phyloP scores from a whole-genome alignment of 1,140 invertebrate species.

The Venturia canescens region DNA sequence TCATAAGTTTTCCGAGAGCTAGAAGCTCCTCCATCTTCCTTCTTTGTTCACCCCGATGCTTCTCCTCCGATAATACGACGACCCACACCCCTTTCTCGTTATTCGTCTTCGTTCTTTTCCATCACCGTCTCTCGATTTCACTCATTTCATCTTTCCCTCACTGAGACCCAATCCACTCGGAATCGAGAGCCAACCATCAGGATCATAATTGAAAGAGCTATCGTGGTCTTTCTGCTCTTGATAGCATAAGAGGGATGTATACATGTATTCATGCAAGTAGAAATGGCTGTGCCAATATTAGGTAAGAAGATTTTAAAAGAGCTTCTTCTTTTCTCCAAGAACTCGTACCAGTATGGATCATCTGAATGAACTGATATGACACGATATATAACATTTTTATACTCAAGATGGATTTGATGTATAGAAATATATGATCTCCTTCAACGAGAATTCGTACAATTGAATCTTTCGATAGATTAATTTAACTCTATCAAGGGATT shows the following conservation, averaged over 20 bases:
- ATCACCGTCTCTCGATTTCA: constrained; percentile 20
- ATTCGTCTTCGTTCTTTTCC: constrained; percentile 14
- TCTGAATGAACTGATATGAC: background rate
- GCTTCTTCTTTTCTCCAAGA: background rate
- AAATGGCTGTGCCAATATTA: constrained; percentile 28
- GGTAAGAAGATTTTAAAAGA: constrained; percentile 39
- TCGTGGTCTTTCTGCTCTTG: constrained; percentile 3
- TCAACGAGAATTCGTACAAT: constrained; percentile 18
- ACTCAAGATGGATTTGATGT: constrained; percentile 16
- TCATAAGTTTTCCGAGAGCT: constrained; percentile 49
- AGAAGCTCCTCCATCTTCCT: constrained; percentile 37
- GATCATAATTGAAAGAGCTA: constrained; percentile 39
- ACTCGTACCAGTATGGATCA: background rate
- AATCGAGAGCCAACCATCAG: constrained; percentile 24
- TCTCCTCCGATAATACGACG: constrained; percentile 36
- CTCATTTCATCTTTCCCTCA: constrained; percentile 21
- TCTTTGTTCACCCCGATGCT: constrained; percentile 27
- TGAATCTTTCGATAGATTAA: constrained; percentile 24
- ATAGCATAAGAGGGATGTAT: background rate
- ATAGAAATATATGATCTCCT: constrained; percentile 20
- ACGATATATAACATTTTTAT: background rate
- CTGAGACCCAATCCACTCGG: constrained; percentile 5
- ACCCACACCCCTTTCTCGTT: constrained; percentile 31
- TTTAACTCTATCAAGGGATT: background rate
- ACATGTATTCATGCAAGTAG: background rate